Percentiles rank a stretch among this genome's conserved stretches.
phyloP scores from a whole-genome alignment of 2,888 invertebrate species.

The Synanthedon vespiformis region DNA sequence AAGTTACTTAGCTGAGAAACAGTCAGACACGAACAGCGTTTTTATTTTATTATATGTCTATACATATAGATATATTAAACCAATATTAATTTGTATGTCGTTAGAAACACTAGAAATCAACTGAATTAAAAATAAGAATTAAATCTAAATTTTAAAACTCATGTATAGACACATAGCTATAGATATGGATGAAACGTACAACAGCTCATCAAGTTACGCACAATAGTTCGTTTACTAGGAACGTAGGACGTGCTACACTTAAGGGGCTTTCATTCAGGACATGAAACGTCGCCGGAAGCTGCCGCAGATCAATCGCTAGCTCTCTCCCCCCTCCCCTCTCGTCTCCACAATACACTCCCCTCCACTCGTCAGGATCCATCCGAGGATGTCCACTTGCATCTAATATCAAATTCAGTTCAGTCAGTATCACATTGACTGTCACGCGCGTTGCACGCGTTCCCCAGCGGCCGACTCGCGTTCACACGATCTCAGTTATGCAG shows the following conservation, averaged over 20 bases:
- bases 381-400: slow-evolving; percentile 33
- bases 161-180: too few species aligned
- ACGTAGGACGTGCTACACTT: slow-evolving; percentile 19
- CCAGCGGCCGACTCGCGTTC: slow-evolving; percentile 14
- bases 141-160: too few species aligned
- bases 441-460: slow-evolving; percentile 25
- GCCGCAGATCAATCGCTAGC: slow-evolving; percentile 56
- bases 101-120: too few species aligned
- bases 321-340: slow-evolving; percentile 16
- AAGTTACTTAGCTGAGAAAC: too few species aligned
- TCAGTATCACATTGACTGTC: slow-evolving; percentile 20
- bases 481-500: slow-evolving; percentile 44
- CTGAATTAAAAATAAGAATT: too few species aligned
- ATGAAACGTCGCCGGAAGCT: slow-evolving; percentile 35
- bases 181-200: too few species aligned
- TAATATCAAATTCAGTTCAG: slow-evolving; percentile 19
- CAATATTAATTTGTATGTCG: too few species aligned
- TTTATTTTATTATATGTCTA: too few species aligned
- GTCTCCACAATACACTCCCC: slow-evolving; percentile 11
- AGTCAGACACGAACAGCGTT: too few species aligned
- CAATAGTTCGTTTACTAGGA: slow-evolving; percentile 2
- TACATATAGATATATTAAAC: too few species aligned
- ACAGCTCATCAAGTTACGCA: too few species aligned
- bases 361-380: slow-evolving; percentile 24
- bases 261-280: slow-evolving; percentile 48